phyloP scores from a whole-genome alignment of 2,797 vertebrate species.

The Cossypha caffra region DNA sequence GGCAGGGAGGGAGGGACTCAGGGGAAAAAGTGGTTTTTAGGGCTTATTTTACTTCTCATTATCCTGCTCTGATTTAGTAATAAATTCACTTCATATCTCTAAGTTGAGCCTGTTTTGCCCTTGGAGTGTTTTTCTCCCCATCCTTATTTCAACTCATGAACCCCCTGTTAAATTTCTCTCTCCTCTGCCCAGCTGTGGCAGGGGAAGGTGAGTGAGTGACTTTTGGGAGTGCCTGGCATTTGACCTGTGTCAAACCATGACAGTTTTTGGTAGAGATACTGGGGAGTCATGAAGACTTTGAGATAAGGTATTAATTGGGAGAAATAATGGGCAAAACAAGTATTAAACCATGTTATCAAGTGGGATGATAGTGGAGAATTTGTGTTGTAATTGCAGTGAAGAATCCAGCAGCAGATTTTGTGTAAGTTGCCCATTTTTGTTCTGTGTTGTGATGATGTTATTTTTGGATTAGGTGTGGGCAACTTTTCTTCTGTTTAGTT shows the following conservation, averaged over 20 bases:
- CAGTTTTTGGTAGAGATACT: background rate
- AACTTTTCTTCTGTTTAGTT: background rate
- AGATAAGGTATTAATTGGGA: background rate
- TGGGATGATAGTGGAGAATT: background rate
- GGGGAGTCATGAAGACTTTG: background rate
- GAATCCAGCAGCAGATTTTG: background rate
- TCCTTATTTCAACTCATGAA: background rate
- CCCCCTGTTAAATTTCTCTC: no score
- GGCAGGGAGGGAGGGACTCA: background rate
- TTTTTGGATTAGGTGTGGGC: background rate
- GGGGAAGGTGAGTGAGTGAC: background rate
- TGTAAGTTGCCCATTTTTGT: background rate
- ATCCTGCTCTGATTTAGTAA: background rate
- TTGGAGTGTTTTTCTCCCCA: background rate
- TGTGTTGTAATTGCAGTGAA: background rate
- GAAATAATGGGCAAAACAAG: background rate
- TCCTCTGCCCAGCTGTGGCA: background rate
- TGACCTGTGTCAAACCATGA: background rate
- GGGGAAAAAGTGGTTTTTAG: background rate
- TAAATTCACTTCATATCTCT: background rate
- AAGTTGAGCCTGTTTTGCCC: background rate
- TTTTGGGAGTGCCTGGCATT: rapidly evolving
- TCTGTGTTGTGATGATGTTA: background rate
- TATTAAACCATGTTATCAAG: background rate
- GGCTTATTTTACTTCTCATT: background rate